These are phyloP conservation scores for Drosophila melanogaster DNA, from an alignment of 1,140 invertebrate species.

Conservation along the genomic window DNA sequence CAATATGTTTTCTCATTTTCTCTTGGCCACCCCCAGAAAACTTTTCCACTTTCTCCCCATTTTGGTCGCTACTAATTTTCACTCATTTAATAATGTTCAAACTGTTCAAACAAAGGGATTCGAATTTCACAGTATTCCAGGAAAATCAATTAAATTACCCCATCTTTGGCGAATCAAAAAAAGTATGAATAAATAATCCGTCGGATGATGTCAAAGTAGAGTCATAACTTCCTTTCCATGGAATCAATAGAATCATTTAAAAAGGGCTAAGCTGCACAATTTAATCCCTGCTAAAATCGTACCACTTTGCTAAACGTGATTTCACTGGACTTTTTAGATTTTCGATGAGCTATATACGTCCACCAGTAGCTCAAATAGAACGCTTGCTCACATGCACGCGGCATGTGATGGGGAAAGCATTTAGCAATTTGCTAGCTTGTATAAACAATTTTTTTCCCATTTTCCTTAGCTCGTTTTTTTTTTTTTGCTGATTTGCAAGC, in stretches of 20 bases:
- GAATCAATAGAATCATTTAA: background rate
- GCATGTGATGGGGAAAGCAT: slow-evolving; percentile 63
- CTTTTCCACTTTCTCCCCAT: slow-evolving; percentile 10
- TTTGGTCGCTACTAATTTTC: slow-evolving; percentile 10
- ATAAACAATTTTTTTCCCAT: slow-evolving; percentile 65
- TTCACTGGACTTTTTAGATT: background rate
- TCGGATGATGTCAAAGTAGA: too few species aligned
- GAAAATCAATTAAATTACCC: background rate
- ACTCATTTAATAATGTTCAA: slow-evolving; percentile 32
- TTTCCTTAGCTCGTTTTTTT: slow-evolving; percentile 15
- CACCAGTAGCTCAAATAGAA: slow-evolving; percentile 7
- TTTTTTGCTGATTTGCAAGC: slow-evolving; percentile 73
- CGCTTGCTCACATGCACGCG: slow-evolving; percentile 52
- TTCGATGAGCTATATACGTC: slow-evolving; percentile 9
- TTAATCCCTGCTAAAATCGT: background rate
- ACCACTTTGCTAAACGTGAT: slow-evolving; percentile 16
- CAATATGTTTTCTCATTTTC: slow-evolving; percentile 14
- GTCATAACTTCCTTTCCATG: background rate
- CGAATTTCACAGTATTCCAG: slow-evolving; percentile 4
- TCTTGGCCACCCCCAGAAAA: slow-evolving; percentile 22
- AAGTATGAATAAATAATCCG: too few species aligned
- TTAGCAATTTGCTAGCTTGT: slow-evolving; percentile 61
- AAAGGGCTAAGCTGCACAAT: background rate
- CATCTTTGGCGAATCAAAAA: too few species aligned
- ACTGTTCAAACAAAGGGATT: slow-evolving; percentile 20